Evolutionary conservation across 2,113 vertebrate species (phyloP).

Genomic region (Pampusana beccarii): DNA sequence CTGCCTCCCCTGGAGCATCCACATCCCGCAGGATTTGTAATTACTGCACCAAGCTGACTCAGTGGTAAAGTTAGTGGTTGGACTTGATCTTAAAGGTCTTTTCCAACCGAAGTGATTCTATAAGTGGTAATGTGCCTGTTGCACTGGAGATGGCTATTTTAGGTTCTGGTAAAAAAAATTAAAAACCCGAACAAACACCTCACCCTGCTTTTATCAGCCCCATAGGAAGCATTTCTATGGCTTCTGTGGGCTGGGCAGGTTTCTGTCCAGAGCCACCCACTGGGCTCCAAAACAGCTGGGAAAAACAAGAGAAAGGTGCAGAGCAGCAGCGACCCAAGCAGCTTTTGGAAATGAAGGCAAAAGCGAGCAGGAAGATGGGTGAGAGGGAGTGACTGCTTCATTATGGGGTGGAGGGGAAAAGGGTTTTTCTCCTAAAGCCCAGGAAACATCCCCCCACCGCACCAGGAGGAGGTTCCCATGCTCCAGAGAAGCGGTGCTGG

Average conservation of each 20-base stretch:
- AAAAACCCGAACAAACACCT: not conserved
- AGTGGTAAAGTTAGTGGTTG: too few relatives aligned
- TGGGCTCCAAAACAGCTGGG: not conserved
- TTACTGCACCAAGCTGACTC: not conserved
- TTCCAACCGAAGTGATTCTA: too few relatives aligned
- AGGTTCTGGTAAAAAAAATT: not conserved
- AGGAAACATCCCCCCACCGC: not conserved
- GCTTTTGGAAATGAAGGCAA: not conserved
- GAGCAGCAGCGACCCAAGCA: not conserved
- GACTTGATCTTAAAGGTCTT: too few relatives aligned
- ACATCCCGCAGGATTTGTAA: not conserved
- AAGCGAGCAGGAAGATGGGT: not conserved
- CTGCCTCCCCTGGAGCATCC: not conserved
- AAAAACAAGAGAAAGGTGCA: slow-evolving; percentile 10
- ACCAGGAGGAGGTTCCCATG: accelerated
- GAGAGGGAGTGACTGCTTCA: not conserved
- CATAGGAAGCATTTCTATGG: not conserved
- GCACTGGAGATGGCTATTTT: not conserved
- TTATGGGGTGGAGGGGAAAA: not conserved
- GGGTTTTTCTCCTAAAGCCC: not conserved
- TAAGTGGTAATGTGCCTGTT: not conserved
- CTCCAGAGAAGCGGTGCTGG: not conserved
- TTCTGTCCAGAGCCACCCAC: not conserved
- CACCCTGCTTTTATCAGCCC: not conserved
- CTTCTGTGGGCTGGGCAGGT: not conserved